phyloP scores from a whole-genome alignment of 2,797 vertebrate species.

The Loriculus beryllinus region DNA sequence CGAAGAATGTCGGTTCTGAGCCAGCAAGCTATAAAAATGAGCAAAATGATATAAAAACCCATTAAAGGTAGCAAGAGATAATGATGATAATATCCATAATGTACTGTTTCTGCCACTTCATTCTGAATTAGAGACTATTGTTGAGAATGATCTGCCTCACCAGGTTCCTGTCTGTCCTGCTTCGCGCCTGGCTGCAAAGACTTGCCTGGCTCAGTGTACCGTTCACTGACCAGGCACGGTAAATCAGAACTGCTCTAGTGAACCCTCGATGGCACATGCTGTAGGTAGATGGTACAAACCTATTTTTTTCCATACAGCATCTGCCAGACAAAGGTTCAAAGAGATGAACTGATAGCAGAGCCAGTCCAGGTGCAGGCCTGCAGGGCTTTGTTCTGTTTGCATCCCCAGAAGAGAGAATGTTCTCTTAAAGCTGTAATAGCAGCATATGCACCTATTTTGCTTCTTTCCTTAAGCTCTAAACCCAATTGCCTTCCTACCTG shows the following conservation, averaged over 20 bases:
- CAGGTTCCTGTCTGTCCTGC: constrained; percentile 33
- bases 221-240: background rate
- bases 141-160: constrained; percentile 55
- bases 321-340: background rate
- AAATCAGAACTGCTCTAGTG: constrained; percentile 53
- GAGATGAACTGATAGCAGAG: rapidly evolving
- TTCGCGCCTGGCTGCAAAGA: constrained; percentile 19
- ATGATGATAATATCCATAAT: constrained; percentile 60
- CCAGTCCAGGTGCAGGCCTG: background rate
- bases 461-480: background rate
- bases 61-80: constrained; percentile 59
- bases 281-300: background rate
- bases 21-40: constrained; percentile 66
- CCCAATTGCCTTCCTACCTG: background rate
- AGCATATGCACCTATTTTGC: background rate
- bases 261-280: background rate
- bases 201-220: background rate
- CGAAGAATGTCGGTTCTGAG: constrained; percentile 33
- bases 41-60: constrained; percentile 65
- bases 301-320: background rate
- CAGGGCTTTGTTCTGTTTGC: background rate
- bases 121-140: constrained; percentile 46
- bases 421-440: background rate
- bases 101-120: constrained; percentile 66
- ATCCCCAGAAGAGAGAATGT: background rate